Percentiles rank a stretch among this genome's conserved stretches.
Conservation (phyloP, 2,797 vertebrate species). For the Carduelis carduelis region DNA sequence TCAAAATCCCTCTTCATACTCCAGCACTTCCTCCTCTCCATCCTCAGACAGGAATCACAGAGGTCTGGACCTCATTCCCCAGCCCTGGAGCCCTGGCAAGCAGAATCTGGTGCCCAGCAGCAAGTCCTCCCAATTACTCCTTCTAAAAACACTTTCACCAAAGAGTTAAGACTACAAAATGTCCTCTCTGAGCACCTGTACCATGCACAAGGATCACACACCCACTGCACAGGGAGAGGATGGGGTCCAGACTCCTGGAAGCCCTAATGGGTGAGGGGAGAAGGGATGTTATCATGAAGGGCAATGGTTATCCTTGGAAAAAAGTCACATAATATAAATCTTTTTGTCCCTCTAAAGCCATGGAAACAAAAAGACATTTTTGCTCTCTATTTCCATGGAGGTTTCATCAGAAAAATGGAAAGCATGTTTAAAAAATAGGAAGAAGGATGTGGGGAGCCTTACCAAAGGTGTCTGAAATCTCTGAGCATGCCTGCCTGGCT, state of each 20-base stretch:
- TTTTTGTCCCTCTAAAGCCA: not conserved
- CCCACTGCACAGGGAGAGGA: not conserved
- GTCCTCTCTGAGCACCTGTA: not conserved
- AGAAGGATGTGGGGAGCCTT: not conserved
- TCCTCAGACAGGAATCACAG: not conserved
- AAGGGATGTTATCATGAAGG: not conserved
- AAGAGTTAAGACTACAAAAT: not conserved
- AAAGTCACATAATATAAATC: not conserved
- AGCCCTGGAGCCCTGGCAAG: not conserved
- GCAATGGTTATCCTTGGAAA: not conserved
- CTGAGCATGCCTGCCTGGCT: accelerated
- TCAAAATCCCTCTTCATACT: not conserved
- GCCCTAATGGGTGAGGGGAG: accelerated
- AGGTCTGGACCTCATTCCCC: not conserved
- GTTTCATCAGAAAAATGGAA: not conserved
- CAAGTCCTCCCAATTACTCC: not conserved
- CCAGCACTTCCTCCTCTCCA: not conserved
- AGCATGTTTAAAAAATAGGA: not conserved
- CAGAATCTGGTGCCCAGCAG: not conserved
- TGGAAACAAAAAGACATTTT: not conserved
- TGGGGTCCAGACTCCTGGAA: not conserved
- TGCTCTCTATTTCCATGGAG: not conserved
- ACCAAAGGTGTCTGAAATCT: not conserved
- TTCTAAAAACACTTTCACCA: not conserved
- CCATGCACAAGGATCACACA: not conserved